Evolutionary conservation across 2,888 invertebrate genomes (phyloP).

Genomic region (Vanessa cardui): DNA sequence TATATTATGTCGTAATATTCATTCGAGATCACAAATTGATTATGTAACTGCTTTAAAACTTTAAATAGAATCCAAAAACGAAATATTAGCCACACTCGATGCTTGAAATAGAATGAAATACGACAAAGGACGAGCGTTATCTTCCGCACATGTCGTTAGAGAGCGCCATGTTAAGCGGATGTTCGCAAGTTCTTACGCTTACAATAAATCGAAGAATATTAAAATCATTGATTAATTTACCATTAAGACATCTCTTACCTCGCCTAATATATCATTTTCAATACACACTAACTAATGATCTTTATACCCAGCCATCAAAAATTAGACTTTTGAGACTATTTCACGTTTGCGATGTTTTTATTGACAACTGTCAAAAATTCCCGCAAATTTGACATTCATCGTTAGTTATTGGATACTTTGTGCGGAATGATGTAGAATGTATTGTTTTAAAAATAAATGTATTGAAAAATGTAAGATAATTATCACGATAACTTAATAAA

Average conservation of each 20-base stretch:
- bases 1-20: constrained; percentile 60
- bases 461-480: no score
- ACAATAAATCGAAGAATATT: constrained; percentile 40
- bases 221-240: constrained; percentile 37
- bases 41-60: constrained; percentile 60
- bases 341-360: constrained; percentile 70
- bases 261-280: constrained; percentile 42
- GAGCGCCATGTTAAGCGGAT: constrained; percentile 76
- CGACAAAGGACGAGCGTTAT: constrained; percentile 73
- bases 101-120: constrained; percentile 60
- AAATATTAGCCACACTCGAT: constrained; percentile 50
- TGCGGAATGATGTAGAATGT: background rate
- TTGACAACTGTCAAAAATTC: constrained; percentile 79
- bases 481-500: no score
- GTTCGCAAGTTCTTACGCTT: constrained; percentile 42
- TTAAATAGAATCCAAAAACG: constrained; percentile 57
- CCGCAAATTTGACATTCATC: constrained; percentile 69
- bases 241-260: constrained; percentile 46
- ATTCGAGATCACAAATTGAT: constrained; percentile 59
- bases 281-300: constrained; percentile 44
- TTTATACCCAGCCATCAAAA: constrained; percentile 65
- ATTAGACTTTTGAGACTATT: constrained; percentile 52
- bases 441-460: no score
- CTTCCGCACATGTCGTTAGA: constrained; percentile 75
- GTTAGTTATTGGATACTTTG: constrained; percentile 12